Base-by-base conservation (phyloP, 1,140 invertebrate species). In the Cydia pomonella region DNA sequence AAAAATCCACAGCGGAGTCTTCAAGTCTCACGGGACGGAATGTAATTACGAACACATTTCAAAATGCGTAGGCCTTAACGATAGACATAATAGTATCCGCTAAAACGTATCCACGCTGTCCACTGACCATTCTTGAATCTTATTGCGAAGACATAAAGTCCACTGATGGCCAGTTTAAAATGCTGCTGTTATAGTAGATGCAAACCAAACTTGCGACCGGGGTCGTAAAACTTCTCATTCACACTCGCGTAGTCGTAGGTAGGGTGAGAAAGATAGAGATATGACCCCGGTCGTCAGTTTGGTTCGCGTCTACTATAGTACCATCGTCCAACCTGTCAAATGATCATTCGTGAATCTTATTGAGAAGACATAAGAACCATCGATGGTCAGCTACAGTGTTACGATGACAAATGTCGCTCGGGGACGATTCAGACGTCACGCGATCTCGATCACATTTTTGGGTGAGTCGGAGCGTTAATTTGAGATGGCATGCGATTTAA, bases 341-440 rank as follows among this genome's bases (percentile, higher is more conserved):
- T 50, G 47, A 50, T 5, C 4, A 1, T n/a, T n/a, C 6, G 1
- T 50, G 12, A 7, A 50, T n/a, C n/a, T 50, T 50, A 50, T n/a
- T 50, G 5, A 0, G 6, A 50, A 9, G 47, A 7, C n/a, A 50
- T 50, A 50, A 50, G 47, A 3, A 7, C n/a, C 16, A n/a, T 12
- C 16, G 16, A 50, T 44, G 41, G 13, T 16, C 2, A 44, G 41
- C 16, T 44, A 16, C 47, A 38, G 33, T 10, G 33, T 10, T 38
- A 10, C 21, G 18, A 59, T 59, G 53, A 59, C 21, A 59, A 59
- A 59, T 59, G 53, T 59, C 21, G 53, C 53, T 59, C 53, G 53
- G 21, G 53, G 53, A 9, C 53, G 21, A 59, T 59, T 59, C 53
- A 12, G 21, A 59, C 53, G 53, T 59, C 53, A 59, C 53, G n/a